These are phyloP conservation scores for Prunella himalayana DNA, from an alignment of 2,113 vertebrate species.

Conservation along the genomic window DNA sequence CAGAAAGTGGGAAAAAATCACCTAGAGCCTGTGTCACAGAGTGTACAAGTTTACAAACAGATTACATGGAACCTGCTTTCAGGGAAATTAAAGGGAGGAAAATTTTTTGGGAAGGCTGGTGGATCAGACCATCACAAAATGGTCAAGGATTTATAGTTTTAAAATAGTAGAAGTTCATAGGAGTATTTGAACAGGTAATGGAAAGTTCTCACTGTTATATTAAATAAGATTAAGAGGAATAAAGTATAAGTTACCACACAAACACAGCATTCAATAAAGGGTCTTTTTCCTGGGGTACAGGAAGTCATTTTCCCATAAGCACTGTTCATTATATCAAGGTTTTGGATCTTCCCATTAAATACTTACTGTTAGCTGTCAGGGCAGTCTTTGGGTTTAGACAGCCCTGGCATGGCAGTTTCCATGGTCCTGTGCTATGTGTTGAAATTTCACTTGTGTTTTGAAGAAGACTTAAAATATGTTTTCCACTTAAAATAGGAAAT, in stretches of 20 bases:
- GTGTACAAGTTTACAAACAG: neutral
- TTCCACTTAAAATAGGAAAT: neutral
- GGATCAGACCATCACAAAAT: neutral
- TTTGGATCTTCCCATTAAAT: neutral
- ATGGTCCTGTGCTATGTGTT: neutral
- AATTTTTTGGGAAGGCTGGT: neutral
- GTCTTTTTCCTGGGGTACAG: neutral
- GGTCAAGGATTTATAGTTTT: neutral
- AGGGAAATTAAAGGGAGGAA: neutral
- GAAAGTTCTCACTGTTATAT: neutral
- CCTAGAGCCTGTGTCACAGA: neutral
- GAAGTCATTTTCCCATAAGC: neutral
- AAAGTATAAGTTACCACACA: neutral
- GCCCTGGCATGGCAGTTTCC: neutral
- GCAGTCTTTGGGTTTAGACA: neutral
- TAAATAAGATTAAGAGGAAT: neutral
- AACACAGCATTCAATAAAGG: neutral
- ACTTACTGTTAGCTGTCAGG: neutral
- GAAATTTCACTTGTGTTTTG: neutral
- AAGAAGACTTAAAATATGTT: neutral
- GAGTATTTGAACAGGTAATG: neutral
- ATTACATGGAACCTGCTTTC: neutral
- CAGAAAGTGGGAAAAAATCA: neutral
- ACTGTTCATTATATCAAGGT: neutral
- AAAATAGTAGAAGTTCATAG: neutral